Conservation (phyloP, 2,113 vertebrate species). For the Corythaixoides concolor region DNA sequence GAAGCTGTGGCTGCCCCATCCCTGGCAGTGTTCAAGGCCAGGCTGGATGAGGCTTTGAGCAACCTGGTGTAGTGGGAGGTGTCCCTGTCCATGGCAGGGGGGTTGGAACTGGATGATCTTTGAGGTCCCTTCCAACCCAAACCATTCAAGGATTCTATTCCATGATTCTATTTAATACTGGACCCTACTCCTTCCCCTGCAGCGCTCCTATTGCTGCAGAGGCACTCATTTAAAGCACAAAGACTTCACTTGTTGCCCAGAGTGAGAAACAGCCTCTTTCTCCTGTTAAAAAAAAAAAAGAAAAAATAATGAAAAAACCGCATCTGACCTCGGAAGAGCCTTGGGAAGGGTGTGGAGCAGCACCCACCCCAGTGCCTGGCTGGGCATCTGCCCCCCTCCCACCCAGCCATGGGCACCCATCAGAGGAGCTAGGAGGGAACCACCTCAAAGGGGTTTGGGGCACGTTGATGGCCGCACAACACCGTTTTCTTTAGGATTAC, state of each 20-base stretch:
- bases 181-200: not conserved
- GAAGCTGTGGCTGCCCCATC: too few species aligned
- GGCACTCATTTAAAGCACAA: not conserved
- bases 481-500: not conserved
- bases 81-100: too few species aligned
- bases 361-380: not conserved
- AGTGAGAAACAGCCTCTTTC: not conserved
- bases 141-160: too few species aligned
- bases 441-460: not conserved
- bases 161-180: not conserved
- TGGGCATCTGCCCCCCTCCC: not conserved
- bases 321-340: not conserved
- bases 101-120: too few species aligned
- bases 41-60: too few species aligned
- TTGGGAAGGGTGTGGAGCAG: not conserved
- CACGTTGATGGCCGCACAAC: accelerated
- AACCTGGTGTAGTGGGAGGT: too few species aligned
- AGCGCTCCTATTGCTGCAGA: not conserved
- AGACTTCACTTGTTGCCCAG: not conserved
- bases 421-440: not conserved
- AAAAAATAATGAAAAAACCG: not conserved
- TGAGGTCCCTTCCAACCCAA: too few species aligned
- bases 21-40: too few species aligned
- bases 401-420: not conserved
- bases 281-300: not conserved